Conservation (phyloP, 1,140 invertebrate genomes). For the Carcinoscorpius rotundicauda region DNA sequence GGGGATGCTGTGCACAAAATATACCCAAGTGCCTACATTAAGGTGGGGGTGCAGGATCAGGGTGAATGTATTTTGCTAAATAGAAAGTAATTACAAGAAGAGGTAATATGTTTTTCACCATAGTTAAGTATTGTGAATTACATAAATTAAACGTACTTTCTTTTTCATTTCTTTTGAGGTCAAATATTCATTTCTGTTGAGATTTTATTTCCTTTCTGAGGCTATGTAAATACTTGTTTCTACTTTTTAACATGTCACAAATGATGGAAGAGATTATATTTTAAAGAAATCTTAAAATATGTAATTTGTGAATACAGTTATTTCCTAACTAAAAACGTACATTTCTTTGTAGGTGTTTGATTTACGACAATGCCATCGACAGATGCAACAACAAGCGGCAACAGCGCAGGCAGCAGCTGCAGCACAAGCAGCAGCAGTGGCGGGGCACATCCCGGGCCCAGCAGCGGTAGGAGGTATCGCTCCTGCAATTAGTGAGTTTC, state of each 20-base stretch:
- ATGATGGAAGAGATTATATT: not conserved
- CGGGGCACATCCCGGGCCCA: conserved; percentile 57
- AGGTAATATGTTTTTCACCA: not conserved
- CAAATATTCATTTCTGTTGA: too few species aligned
- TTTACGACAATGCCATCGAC: conserved; percentile 72
- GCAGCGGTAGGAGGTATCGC: conserved; percentile 42
- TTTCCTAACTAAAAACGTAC: too few species aligned
- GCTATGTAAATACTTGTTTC: not conserved
- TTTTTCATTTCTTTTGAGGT: too few species aligned
- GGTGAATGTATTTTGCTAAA: too few species aligned
- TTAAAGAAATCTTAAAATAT: too few species aligned
- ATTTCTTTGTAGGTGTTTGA: not conserved
- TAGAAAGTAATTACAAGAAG: too few species aligned
- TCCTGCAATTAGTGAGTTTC: conserved; percentile 41
- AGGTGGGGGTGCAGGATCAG: conserved; percentile 41
- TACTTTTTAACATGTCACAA: not conserved
- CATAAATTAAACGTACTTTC: too few species aligned
- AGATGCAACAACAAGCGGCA: conserved; percentile 86
- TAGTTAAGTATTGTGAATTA: too few species aligned
- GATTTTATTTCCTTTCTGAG: not conserved
- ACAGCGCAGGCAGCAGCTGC: conserved; percentile 86
- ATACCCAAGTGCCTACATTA: conserved; percentile 89
- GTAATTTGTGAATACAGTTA: too few species aligned
- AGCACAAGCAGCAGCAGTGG: conserved; percentile 90
- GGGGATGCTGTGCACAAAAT: conserved; percentile 99